Conservation (phyloP, 2,113 vertebrate genomes). For the Sigmodon hispidus region DNA sequence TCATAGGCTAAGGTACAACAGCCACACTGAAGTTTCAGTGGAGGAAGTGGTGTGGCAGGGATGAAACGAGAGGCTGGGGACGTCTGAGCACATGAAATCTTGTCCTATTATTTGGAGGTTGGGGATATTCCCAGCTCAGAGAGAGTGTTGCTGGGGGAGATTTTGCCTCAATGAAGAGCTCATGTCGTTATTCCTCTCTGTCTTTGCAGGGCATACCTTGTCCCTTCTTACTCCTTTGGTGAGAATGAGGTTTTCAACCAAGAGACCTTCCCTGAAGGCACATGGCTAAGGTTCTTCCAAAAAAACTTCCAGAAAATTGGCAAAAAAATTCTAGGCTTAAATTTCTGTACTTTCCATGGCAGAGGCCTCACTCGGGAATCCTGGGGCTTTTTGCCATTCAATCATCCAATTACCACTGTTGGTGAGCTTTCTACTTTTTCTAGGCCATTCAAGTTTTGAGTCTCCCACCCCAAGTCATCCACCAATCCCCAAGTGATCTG, state of each 20-base stretch:
- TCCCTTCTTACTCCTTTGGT: conserved; percentile 82
- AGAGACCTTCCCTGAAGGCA: conserved; percentile 69
- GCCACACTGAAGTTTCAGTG: neutral
- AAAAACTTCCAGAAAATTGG: conserved; percentile 54
- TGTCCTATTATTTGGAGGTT: neutral
- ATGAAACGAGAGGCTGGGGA: neutral
- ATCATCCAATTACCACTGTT: conserved; percentile 79
- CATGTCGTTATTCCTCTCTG: neutral
- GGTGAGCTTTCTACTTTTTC: conserved; percentile 71
- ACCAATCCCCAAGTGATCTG: neutral
- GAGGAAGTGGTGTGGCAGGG: neutral
- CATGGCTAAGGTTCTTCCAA: conserved; percentile 71
- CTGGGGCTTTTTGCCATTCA: conserved; percentile 82
- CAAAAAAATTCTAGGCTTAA: conserved; percentile 72
- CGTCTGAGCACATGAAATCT: neutral
- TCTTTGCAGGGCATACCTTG: conserved; percentile 78
- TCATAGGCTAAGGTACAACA: neutral
- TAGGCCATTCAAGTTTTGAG: neutral
- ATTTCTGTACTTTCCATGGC: conserved; percentile 75
- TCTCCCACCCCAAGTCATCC: neutral
- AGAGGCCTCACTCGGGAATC: conserved; percentile 76
- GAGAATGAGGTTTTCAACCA: conserved; percentile 79
- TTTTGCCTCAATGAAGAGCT: neutral
- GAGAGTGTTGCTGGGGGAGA: neutral
- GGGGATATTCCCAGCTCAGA: conserved; percentile 9